These are phyloP conservation scores for Schlechtendalia chinensis DNA, from an alignment of 1,140 invertebrate species.

Conservation along the genomic window DNA sequence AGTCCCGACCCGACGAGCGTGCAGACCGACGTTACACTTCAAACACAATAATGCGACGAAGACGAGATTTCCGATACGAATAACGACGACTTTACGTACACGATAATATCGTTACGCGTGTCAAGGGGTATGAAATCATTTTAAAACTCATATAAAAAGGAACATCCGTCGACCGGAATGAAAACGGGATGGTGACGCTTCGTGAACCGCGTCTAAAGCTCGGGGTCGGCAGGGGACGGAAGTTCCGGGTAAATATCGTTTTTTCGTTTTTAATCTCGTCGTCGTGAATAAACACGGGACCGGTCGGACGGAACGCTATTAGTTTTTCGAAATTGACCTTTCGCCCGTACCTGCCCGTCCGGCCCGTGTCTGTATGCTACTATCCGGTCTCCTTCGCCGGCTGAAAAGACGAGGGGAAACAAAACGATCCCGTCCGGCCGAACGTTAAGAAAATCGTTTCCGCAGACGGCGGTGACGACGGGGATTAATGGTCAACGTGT, in stretches of 20 bases:
- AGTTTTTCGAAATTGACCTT: conserved; percentile 44
- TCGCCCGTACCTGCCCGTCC: background rate
- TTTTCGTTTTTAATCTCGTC: conserved; percentile 25
- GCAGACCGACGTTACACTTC: too few relatives aligned
- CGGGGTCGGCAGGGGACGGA: too few relatives aligned
- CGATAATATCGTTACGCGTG: background rate
- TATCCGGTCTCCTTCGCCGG: background rate
- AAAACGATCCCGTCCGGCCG: conserved; percentile 17
- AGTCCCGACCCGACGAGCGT: too few relatives aligned
- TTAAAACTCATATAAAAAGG: background rate
- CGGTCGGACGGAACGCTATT: conserved; percentile 17
- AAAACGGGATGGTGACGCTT: background rate
- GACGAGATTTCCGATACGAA: too few relatives aligned
- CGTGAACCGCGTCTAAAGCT: conserved; percentile 3
- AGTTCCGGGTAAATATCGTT: conserved; percentile 26
- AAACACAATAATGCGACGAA: too few relatives aligned
- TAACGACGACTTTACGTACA: too few relatives aligned
- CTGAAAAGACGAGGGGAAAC: background rate
- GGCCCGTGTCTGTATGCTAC: background rate
- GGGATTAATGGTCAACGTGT: conserved; percentile 15
- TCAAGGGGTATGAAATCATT: background rate
- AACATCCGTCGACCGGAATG: conserved; percentile 6
- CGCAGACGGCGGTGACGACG: conserved; percentile 25
- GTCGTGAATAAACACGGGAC: conserved; percentile 22
- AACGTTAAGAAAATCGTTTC: conserved; percentile 38